A percentile compares a stretch with the other conserved stretches of the same genome.
phyloP scores from a whole-genome alignment of 2,113 vertebrate species.

The Pyrgilauda ruficollis region DNA sequence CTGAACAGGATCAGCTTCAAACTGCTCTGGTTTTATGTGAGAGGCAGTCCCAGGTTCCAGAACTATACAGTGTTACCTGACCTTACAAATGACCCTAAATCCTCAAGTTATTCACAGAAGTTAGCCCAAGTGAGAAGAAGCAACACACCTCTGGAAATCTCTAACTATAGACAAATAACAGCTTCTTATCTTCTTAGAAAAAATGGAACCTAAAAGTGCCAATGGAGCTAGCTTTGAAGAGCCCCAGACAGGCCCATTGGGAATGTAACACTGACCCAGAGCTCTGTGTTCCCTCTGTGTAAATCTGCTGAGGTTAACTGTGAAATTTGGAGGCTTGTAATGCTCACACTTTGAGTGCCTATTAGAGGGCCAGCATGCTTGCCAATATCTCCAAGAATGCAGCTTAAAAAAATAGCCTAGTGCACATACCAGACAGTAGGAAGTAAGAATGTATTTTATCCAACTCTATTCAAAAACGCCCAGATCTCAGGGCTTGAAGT shows the following conservation, averaged over 20 bases:
- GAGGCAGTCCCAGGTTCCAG: not conserved
- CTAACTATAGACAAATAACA: not conserved
- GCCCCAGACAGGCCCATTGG: not conserved
- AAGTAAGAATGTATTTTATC: slow-evolving; percentile 11
- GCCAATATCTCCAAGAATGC: slow-evolving; percentile 31
- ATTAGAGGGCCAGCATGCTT: not conserved
- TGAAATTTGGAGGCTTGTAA: not conserved
- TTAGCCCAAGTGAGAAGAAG: not conserved
- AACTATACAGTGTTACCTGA: not conserved
- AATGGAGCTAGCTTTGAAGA: not conserved
- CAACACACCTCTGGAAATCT: not conserved
- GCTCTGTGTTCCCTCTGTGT: not conserved
- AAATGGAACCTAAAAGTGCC: not conserved
- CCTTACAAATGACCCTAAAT: not conserved
- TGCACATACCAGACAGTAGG: slow-evolving; percentile 32
- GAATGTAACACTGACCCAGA: not conserved
- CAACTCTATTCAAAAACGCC: not conserved
- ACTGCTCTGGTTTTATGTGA: not conserved
- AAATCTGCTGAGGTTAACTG: not conserved
- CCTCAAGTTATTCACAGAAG: not conserved
- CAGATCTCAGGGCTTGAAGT: not conserved
- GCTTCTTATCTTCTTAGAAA: not conserved
- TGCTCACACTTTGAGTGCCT: not conserved
- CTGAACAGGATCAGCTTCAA: not conserved
- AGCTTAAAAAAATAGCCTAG: slow-evolving; percentile 44